Base-by-base conservation (phyloP, 2,113 vertebrate genomes). In the Gobio gobio region DNA sequence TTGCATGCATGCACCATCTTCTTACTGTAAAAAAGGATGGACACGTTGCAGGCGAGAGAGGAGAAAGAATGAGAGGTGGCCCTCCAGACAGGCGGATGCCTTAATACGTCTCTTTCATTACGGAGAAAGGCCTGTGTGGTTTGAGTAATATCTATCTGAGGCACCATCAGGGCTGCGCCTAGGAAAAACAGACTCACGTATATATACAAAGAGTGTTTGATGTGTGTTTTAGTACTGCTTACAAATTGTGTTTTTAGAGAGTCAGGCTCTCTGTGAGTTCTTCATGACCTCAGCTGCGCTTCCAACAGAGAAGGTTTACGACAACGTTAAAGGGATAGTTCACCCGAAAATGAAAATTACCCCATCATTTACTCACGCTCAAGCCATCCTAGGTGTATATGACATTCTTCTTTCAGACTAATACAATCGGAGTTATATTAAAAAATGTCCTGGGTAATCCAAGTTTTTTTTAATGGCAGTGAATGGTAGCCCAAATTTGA, bases 111-210 rank as follows among this genome's bases (percentile, higher is more conserved):
- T 72, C 40, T 78, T 76, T 81, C 80, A 75, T 84, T 84, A 83
- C 10, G 64, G 74, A 40, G 81, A 87, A 76, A 66, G 56, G 86
- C 40, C 73, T 6, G 59, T 76, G 81, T 72, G 49, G 43, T 76
- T 47, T 81, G 54, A 70, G 86, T 78, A 79, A 78, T 89, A 86
- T 88, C 45, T 77, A 86, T 87, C 83, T 40, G 70, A 86, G 78
- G 72, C n/a, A 24, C 79, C 74, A 54, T 68, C 73, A 70, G 64
- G 78, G 51, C 61, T 61, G 49, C 29, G 43, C 77, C 26, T 10
- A 75, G 54, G 73, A 43, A 77, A 66, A 61, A 83, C 29, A 12
- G 49, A 77, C 82, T 26, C 33, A 45, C 59, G 36, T 47, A 78
- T 80, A 78, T 80, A 76, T 33, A 84, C 61, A 85, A 70, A 72